Conservation (phyloP, 2,113 vertebrate species). For the Pterocles orientalis region DNA sequence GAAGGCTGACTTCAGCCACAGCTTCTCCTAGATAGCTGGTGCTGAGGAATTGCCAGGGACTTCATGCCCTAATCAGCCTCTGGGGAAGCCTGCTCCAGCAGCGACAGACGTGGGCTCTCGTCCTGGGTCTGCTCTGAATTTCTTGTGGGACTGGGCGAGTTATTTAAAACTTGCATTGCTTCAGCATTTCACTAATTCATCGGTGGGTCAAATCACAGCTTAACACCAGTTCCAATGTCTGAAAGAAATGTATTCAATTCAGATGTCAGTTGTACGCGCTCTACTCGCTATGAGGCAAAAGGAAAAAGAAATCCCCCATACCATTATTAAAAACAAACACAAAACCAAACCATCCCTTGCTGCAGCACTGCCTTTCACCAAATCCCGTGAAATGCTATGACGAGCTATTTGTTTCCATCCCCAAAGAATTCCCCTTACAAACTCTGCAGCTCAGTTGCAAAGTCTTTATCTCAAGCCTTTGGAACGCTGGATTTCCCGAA, state of each 20-base stretch:
- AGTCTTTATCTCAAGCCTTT: not conserved
- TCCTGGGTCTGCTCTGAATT: not conserved
- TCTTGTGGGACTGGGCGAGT: not conserved
- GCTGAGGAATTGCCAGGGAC: not conserved
- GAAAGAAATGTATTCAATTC: not conserved
- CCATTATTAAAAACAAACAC: not conserved
- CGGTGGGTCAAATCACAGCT: slow-evolving; percentile 2
- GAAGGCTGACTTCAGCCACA: not conserved
- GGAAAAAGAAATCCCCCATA: not conserved
- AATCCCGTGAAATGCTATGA: not conserved
- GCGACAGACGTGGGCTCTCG: not conserved
- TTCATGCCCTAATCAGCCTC: slow-evolving; percentile 9
- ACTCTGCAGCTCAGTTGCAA: not conserved
- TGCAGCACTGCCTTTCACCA: not conserved
- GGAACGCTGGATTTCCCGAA: slow-evolving; percentile 5
- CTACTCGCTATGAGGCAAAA: not conserved
- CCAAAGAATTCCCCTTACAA: slow-evolving; percentile 20
- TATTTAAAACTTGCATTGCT: not conserved
- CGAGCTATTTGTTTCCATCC: not conserved
- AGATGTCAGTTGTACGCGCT: not conserved
- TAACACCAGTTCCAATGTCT: not conserved
- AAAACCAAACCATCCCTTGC: not conserved
- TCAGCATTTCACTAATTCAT: slow-evolving; percentile 7
- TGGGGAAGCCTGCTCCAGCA: not conserved
- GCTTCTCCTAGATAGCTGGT: not conserved